Conservation (phyloP, 2,113 vertebrate species). For the Pedionomus torquatus region DNA sequence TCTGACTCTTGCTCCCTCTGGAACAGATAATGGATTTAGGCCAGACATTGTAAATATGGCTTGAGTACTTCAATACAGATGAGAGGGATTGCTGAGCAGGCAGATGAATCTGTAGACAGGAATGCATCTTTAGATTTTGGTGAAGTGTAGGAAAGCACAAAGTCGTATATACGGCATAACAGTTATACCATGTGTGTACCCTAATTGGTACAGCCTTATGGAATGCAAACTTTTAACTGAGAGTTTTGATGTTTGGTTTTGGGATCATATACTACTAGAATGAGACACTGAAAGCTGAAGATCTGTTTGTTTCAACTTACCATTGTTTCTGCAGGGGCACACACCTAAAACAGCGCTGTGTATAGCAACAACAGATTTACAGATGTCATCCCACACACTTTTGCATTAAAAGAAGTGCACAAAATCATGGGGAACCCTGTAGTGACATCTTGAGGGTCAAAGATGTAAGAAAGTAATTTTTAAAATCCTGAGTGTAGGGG, state of each 20-base stretch:
- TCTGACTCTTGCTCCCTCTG: background rate
- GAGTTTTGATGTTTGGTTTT: background rate
- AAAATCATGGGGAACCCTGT: background rate
- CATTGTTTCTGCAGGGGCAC: background rate
- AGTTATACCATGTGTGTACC: background rate
- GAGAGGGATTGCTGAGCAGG: background rate
- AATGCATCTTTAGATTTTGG: background rate
- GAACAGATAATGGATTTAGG: background rate
- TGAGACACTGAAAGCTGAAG: background rate
- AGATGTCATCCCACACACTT: background rate
- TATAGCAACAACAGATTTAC: background rate
- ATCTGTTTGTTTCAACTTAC: background rate
- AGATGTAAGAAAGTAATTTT: background rate
- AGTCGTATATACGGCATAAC: background rate
- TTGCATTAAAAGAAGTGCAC: background rate
- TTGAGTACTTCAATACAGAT: background rate
- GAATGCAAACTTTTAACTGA: background rate
- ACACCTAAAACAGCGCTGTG: accelerated
- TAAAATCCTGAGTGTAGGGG: background rate
- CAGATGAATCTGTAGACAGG: background rate
- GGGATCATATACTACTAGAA: background rate
- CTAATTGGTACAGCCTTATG: background rate
- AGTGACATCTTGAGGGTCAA: background rate
- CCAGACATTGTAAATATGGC: background rate
- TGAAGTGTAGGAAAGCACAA: background rate